phyloP scores from a whole-genome alignment of 2,888 invertebrate species.

The Lagria hirta region DNA sequence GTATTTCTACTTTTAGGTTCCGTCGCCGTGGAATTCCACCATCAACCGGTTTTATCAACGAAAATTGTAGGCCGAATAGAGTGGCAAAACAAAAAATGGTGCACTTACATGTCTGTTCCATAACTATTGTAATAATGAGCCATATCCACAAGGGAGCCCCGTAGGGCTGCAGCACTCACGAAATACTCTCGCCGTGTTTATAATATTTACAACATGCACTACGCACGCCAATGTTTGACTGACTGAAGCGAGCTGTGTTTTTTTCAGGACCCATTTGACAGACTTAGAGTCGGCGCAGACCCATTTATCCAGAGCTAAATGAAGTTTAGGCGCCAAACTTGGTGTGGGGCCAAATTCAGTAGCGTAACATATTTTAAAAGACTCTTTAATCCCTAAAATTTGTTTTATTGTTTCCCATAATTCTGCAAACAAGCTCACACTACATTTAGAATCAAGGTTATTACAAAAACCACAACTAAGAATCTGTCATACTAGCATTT shows the following conservation, averaged over 20 bases:
- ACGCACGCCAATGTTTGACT: conserved; percentile 13
- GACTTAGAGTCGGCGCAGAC: conserved; percentile 9
- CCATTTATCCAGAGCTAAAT: too few species aligned
- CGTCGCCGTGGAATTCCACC: conserved; percentile 24
- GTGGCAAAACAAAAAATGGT: conserved; percentile 1
- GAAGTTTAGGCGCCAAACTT: too few species aligned
- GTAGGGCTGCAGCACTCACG: conserved; percentile 44
- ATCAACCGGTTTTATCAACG: conserved; percentile 21
- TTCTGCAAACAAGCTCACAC: too few species aligned
- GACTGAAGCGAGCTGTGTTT: conserved; percentile 10
- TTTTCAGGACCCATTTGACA: conserved; percentile 14
- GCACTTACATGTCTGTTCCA: conserved; percentile 43
- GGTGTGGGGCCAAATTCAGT: conserved; percentile 4
- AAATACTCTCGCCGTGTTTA: conserved; percentile 42
- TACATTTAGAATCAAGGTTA: too few species aligned
- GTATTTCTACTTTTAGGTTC: not conserved
- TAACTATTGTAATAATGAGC: conserved; percentile 44
- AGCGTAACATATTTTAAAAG: too few species aligned
- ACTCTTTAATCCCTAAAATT: too few species aligned
- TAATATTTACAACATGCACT: conserved; percentile 15
- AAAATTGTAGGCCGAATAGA: not conserved
- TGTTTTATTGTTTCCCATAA: too few species aligned
- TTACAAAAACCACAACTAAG: too few species aligned
- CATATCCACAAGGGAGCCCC: conserved; percentile 48
- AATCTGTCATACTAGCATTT: too few species aligned